Percentiles rank a stretch among this genome's conserved stretches.
Conservation (phyloP, 2,113 vertebrate genomes). For the Corvus cornix region DNA sequence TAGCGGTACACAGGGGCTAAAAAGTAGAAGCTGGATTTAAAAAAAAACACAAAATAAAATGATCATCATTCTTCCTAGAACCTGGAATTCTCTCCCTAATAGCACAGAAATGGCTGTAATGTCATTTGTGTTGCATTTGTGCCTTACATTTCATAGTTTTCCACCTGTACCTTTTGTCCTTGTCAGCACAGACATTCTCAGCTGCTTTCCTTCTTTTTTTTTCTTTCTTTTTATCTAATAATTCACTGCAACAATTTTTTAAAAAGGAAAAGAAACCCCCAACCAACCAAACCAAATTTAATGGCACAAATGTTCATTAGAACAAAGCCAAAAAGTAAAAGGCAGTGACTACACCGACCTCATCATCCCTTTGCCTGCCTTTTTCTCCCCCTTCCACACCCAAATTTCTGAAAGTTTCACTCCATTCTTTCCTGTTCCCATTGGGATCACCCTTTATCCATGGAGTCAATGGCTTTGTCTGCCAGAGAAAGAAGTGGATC, state of each 20-base stretch:
- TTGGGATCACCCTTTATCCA: not conserved
- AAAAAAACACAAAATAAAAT: not conserved
- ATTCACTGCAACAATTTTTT: not conserved
- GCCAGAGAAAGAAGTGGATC: not conserved
- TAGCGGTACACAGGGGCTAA: not conserved
- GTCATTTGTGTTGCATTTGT: constrained; percentile 32
- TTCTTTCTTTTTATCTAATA: not conserved
- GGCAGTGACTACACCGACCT: not conserved
- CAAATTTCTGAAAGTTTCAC: not conserved
- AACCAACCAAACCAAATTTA: not conserved
- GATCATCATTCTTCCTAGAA: not conserved
- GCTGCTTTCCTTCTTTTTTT: not conserved
- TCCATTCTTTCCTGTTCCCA: not conserved
- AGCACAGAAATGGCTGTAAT: constrained; percentile 1
- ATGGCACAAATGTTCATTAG: not conserved
- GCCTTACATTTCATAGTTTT: not conserved
- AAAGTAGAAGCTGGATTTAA: not conserved
- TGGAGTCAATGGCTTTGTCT: not conserved
- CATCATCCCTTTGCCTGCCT: not conserved
- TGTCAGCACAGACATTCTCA: constrained; percentile 25
- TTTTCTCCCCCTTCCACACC: fast-evolving
- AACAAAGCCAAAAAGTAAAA: not conserved
- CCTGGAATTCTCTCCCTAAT: not conserved
- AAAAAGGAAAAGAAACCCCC: not conserved
- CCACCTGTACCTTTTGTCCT: not conserved